phyloP scores from a whole-genome alignment of 2,113 vertebrate genomes.

The Etheostoma cragini region DNA sequence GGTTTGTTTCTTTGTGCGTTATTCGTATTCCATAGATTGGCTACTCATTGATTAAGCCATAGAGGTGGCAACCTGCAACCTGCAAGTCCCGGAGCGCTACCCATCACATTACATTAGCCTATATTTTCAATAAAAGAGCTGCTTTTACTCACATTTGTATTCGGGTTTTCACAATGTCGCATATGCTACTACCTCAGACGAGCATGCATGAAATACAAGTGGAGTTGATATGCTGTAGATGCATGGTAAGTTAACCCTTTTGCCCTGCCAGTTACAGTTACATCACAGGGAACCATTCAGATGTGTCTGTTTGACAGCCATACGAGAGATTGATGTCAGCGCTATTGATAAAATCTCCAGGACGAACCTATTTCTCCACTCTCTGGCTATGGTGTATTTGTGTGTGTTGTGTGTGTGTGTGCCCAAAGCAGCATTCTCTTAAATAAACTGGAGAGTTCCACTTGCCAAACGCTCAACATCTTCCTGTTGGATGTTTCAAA shows the following conservation, averaged over 20 bases:
- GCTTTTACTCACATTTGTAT: not conserved
- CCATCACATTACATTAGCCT: not conserved
- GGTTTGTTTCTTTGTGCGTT: not conserved
- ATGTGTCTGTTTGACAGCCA: not conserved
- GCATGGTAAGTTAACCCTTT: not conserved
- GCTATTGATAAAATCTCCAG: not conserved
- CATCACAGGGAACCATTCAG: not conserved
- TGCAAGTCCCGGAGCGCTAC: conserved; percentile 9
- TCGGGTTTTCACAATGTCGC: not conserved
- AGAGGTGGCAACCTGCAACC: conserved; percentile 17
- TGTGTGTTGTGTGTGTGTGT: not conserved
- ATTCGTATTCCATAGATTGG: not conserved
- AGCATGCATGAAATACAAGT: not conserved
- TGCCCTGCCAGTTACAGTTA: not conserved
- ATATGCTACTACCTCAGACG: not conserved
- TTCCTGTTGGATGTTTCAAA: not conserved
- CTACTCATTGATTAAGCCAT: not conserved
- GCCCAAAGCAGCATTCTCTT: not conserved
- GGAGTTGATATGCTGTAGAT: not conserved
- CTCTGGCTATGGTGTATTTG: not conserved
- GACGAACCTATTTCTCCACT: not conserved
- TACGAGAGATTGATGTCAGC: not conserved
- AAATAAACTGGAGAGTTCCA: not conserved
- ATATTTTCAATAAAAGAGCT: conserved; percentile 14
- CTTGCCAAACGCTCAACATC: not conserved